Conservation (phyloP, 2,113 vertebrate genomes). For the Ellobius talpinus region DNA sequence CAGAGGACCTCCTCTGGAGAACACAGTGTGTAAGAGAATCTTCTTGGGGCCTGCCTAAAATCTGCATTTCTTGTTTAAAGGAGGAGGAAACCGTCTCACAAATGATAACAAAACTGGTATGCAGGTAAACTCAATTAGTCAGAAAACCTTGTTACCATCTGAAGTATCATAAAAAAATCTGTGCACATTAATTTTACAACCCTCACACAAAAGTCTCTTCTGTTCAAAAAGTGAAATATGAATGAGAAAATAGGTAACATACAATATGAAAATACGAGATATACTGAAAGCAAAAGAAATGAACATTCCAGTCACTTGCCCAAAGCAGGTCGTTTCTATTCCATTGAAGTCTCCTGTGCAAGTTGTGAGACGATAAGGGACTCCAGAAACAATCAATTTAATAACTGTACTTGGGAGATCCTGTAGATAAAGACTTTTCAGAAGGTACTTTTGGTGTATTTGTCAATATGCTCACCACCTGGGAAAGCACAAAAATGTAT, state of each 20-base stretch:
- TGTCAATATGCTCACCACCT: conserved; percentile 42
- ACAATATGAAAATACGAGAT: not conserved
- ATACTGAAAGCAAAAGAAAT: not conserved
- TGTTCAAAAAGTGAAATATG: not conserved
- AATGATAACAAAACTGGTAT: not conserved
- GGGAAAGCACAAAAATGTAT: conserved; percentile 26
- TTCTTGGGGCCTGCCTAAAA: not conserved
- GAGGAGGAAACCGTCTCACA: not conserved
- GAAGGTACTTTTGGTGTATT: not conserved
- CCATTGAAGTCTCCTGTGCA: not conserved
- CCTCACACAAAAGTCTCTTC: not conserved
- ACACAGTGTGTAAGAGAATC: not conserved
- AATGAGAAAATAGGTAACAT: not conserved
- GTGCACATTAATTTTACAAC: not conserved
- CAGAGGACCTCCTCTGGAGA: not conserved
- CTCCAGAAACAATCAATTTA: not conserved
- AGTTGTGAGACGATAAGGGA: not conserved
- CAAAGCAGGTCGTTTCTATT: conserved; percentile 41
- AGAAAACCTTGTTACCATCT: not conserved
- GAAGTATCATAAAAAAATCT: not conserved
- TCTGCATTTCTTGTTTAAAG: not conserved
- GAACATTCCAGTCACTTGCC: conserved; percentile 38
- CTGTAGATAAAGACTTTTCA: conserved; percentile 13
- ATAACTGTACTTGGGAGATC: not conserved
- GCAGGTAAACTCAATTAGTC: fast-evolving